Base-by-base conservation (phyloP, 1,140 invertebrate genomes). In the Drosophila oshimai region DNA sequence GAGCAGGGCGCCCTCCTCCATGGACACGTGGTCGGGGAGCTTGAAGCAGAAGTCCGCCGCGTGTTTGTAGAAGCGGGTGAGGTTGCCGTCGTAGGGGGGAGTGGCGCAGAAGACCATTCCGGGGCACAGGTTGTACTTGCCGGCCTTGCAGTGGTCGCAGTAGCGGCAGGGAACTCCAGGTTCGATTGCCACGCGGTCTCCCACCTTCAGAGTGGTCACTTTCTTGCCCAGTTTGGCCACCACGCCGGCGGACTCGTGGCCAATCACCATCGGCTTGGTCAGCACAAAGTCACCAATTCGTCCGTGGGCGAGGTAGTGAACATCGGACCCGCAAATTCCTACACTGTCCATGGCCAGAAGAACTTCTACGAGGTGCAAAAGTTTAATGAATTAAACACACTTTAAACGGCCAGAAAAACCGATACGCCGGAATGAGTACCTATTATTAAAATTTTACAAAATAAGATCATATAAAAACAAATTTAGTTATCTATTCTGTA, bases 241-340 rank as follows among this genome's bases (percentile, higher is more conserved):
- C 22, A 93, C 92, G 0, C 89, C 97, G 3, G 96, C 94, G 4
- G 96, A 94, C 92, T 98, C 97, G 86, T 98, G 97, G 0, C 97
- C 97, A 77, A 98, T 95, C 26, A 98, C 93, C 96, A 98, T 98
- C 10, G 97, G 96, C 61, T 94, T 92, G 41, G 94, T 93, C 0
- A 98, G 93, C 6, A 97, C 92, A 83, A 97, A 98, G 74, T 95
- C 93, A 0, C 95, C 97, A 89, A 98, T 98, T 18, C 93, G 86
- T 12, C 98, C 98, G 68, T 95, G 90, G 5, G 94, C 94, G 91
- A 97, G 94, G 92, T 98, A 99, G 90, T 98, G 97, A 4, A 99
- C 96, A 92, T 99, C 98, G 0, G 98, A 99, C 0, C 98, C 98
- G 91, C 98, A 99, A 73, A 99, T 99, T 28, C 98, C 98, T 31